phyloP scores from a whole-genome alignment of 2,888 invertebrate genomes.

The Drosophila neonasuta region DNA sequence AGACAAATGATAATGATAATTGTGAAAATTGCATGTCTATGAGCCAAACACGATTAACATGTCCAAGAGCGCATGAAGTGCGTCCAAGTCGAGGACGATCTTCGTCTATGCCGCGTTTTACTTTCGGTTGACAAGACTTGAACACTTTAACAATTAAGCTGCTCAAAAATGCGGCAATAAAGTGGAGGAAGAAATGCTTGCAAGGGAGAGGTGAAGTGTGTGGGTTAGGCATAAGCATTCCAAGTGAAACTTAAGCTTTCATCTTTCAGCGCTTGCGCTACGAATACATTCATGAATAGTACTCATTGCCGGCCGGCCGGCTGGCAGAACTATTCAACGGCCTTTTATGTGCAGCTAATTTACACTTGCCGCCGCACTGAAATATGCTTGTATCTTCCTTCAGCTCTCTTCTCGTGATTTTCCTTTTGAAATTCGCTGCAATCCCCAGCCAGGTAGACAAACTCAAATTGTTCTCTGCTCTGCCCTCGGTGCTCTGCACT shows the following conservation, averaged over 20 bases:
- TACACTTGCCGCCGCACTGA: conserved; percentile 60
- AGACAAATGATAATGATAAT: conserved; percentile 59
- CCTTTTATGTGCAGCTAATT: conserved; percentile 61
- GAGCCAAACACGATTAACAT: conserved; percentile 60
- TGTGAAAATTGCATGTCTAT: conserved; percentile 60
- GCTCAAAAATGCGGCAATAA: conserved; percentile 57
- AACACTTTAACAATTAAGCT: conserved; percentile 52
- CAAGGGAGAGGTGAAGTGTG: conserved; percentile 13
- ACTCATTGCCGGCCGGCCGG: conserved; percentile 30
- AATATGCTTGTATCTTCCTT: conserved; percentile 34
- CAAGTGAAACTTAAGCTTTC: conserved; percentile 56
- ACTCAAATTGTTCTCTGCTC: conserved; percentile 32
- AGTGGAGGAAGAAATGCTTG: conserved; percentile 5
- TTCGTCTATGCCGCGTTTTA: conserved; percentile 58
- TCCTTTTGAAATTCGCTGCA: conserved; percentile 49
- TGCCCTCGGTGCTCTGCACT: conserved; percentile 6
- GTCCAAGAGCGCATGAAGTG: conserved; percentile 63
- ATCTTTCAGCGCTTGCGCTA: conserved; percentile 15
- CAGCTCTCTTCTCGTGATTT: conserved; percentile 53
- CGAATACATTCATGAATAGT: conserved; percentile 6
- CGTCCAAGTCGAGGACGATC: conserved; percentile 26
- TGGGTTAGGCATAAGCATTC: conserved; percentile 34
- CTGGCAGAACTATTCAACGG: conserved; percentile 24
- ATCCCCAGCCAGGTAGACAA: conserved; percentile 48
- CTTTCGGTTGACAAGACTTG: conserved; percentile 56